Evolutionary conservation across 1,140 invertebrate genomes (phyloP).

Genomic region (Aphelenchoides fujianensis): DNA sequence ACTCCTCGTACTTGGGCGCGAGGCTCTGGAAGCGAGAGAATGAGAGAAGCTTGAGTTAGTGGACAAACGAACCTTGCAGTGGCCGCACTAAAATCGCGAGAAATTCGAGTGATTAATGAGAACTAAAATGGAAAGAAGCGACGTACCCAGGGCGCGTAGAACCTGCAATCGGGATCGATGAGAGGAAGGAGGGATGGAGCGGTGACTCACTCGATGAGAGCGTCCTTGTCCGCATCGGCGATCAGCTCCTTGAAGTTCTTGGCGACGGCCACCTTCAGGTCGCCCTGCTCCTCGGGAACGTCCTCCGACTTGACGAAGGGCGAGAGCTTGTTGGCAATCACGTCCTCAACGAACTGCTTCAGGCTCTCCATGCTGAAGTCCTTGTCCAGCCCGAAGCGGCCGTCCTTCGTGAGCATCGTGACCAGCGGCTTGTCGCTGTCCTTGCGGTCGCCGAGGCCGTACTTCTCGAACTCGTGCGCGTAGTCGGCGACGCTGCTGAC

Average conservation of each 20-base stretch:
- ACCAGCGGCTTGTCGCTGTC: conserved; percentile 84
- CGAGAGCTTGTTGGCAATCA: conserved; percentile 78
- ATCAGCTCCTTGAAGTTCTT: conserved; percentile 96
- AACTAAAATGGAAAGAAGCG: conserved; percentile 1
- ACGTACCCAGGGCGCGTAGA: conserved; percentile 85
- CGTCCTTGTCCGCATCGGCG: conserved; percentile 83
- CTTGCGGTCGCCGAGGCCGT: conserved; percentile 77
- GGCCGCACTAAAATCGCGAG: conserved; percentile 73
- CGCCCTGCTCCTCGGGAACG: conserved; percentile 79
- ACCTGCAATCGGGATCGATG: too few species aligned
- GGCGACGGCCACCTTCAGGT: conserved; percentile 75
- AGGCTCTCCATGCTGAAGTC: conserved; percentile 87
- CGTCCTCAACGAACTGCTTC: conserved; percentile 80
- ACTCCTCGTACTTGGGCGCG: conserved; percentile 85
- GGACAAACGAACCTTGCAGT: too few species aligned
- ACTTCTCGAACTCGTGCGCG: conserved; percentile 82
- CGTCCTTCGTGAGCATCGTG: conserved; percentile 74
- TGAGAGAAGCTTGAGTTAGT: too few species aligned
- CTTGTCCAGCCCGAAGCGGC: conserved; percentile 83
- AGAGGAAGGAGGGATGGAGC: neutral
- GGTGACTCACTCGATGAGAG: conserved; percentile 81
- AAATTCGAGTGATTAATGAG: conserved; percentile 25
- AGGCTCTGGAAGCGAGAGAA: too few species aligned
- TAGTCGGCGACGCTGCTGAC: conserved; percentile 87
- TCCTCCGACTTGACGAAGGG: conserved; percentile 92